phyloP scores from a whole-genome alignment of 2,888 invertebrate species.

The Drosophila limbata region DNA sequence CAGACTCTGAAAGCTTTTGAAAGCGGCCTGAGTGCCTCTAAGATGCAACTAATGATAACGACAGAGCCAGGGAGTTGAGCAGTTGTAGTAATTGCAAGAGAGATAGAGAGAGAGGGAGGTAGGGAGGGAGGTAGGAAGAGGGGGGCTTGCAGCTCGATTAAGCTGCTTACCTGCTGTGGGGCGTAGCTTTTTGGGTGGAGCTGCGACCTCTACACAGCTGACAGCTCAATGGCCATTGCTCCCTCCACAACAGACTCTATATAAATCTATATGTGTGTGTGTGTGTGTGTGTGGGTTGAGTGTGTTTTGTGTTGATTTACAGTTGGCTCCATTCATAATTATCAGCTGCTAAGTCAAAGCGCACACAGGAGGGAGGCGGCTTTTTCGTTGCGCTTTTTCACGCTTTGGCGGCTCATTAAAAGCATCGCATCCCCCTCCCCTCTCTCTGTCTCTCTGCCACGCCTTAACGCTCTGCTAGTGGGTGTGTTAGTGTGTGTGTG shows the following conservation, averaged over 20 bases:
- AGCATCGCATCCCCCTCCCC: conserved; percentile 41
- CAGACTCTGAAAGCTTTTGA: conserved; percentile 72
- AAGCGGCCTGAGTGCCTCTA: conserved; percentile 79
- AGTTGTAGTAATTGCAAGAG: conserved; percentile 21
- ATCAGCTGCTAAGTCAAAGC: conserved; percentile 48
- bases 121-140: not conserved
- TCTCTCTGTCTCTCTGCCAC: conserved; percentile 23
- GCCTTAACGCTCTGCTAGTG: conserved; percentile 32
- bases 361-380: conserved; percentile 7
- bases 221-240: conserved; percentile 73
- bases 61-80: conserved; percentile 18
- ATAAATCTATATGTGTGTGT: conserved; percentile 30
- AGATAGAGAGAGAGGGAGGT: not conserved
- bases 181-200: conserved; percentile 78
- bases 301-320: conserved; percentile 75
- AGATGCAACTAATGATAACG: conserved; percentile 82
- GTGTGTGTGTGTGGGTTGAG: conserved; percentile 68
- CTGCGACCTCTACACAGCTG: conserved; percentile 58
- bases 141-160: conserved; percentile 60
- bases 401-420: conserved; percentile 80
- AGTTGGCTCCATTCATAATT: conserved; percentile 80
- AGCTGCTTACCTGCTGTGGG: conserved; percentile 78
- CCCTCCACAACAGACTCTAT: conserved; percentile 1
- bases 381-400: conserved; percentile 73
- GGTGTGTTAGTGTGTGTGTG: conserved; percentile 30